A percentile compares a stretch with the other conserved stretches of the same genome.
Conservation (phyloP, 2,888 invertebrate species). For the Leptinotarsa haldemani region DNA sequence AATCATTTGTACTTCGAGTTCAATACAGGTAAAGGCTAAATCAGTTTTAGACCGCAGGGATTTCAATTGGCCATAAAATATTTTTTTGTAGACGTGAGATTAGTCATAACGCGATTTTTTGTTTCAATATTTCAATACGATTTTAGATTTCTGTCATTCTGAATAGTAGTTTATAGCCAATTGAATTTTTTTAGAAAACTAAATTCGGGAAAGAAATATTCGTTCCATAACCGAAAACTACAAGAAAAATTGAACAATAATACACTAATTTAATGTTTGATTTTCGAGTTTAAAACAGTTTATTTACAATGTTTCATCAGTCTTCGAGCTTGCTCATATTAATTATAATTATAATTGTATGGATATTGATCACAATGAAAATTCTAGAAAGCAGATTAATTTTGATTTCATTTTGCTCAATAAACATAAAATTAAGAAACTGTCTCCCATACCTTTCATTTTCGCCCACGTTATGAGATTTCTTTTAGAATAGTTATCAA, state of each 20-base stretch:
- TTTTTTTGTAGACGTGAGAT: neutral
- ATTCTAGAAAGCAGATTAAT: neutral
- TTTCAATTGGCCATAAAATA: constrained; percentile 43
- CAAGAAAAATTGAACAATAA: constrained; percentile 49
- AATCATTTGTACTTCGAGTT: constrained; percentile 44
- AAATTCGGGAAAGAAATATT: constrained; percentile 23
- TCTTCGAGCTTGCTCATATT: constrained; percentile 53
- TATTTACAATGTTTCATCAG: constrained; percentile 53
- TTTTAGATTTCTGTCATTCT: too few relatives aligned
- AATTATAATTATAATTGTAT: constrained; percentile 40
- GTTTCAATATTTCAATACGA: too few relatives aligned
- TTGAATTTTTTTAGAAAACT: constrained; percentile 32
- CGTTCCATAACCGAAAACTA: constrained; percentile 21
- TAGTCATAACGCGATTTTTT: too few relatives aligned
- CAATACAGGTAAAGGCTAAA: constrained; percentile 35
- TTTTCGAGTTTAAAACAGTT: constrained; percentile 47
- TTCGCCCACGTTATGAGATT: neutral
- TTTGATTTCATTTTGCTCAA: constrained; percentile 14
- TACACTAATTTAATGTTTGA: constrained; percentile 45
- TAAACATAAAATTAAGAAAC: constrained; percentile 13
- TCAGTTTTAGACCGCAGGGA: constrained; percentile 39
- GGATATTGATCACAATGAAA: constrained; percentile 25
- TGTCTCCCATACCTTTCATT: neutral
- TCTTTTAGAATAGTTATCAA: neutral
- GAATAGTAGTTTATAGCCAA: constrained; percentile 35